A percentile compares a stretch with the other conserved stretches of the same genome.
These are phyloP conservation scores for Calephelis nemesis DNA, from an alignment of 1,140 invertebrate genomes.

Conservation along the genomic window DNA sequence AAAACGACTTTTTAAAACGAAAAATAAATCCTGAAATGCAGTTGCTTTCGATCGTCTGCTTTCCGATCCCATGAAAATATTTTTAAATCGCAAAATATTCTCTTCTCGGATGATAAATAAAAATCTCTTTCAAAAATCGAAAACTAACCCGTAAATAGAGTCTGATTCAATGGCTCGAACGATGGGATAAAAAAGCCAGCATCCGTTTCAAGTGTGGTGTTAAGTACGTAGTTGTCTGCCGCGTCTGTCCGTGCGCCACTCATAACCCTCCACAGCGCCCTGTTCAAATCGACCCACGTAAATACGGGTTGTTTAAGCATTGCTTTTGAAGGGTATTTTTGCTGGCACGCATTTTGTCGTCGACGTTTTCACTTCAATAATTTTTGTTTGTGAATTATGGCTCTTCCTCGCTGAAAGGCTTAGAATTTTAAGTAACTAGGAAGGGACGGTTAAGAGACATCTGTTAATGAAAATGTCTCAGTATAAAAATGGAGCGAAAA, in stretches of 20 bases:
- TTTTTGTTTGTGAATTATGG: constrained; percentile 15
- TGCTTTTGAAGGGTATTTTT: constrained; percentile 12
- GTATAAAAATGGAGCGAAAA: too few species aligned
- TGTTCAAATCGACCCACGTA: constrained; percentile 15
- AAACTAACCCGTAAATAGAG: constrained; percentile 19
- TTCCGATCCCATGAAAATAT: too few species aligned
- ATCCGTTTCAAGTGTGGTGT: constrained; percentile 17
- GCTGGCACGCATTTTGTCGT: constrained; percentile 10
- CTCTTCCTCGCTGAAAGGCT: background rate
- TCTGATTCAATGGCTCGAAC: constrained; percentile 14
- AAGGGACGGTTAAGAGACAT: too few species aligned
- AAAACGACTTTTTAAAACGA: too few species aligned
- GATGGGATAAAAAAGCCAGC: constrained; percentile 17
- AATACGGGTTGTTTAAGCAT: constrained; percentile 14
- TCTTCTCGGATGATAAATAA: background rate
- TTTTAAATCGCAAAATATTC: too few species aligned
- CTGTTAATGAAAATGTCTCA: too few species aligned
- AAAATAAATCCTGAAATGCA: too few species aligned
- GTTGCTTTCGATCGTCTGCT: too few species aligned
- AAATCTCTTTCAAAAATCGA: constrained; percentile 4
- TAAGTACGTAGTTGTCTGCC: constrained; percentile 18
- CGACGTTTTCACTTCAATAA: constrained; percentile 11
- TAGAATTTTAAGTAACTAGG: background rate
- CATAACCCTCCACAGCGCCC: constrained; percentile 14
- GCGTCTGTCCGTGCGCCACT: constrained; percentile 13